Evolutionary conservation across 2,797 vertebrate species (phyloP), one percentile per base, ranked within the genome.

Genomic region (Gallinago nigripennis): DNA sequence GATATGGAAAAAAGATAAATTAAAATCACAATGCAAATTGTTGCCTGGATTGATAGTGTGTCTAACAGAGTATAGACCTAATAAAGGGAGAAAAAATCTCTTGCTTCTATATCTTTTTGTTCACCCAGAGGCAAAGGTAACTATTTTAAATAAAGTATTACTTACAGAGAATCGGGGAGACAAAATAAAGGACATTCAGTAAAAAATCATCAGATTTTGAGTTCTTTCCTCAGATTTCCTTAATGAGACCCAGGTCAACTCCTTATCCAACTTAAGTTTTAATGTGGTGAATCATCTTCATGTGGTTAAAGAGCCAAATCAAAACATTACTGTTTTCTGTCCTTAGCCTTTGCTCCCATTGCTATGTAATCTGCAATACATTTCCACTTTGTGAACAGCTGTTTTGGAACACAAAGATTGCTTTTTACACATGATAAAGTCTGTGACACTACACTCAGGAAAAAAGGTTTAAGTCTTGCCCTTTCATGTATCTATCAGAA

Each of bases 371-470:
- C 19, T 75, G 25, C 31, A 89, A 58, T 83, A 50, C 20, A 41
- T 88, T 95, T 95, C 71, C 58, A 90, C 77, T 90, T 88, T 48
- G 24, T 64, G 95, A 97, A 92, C 57, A 88, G 66, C 60, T 94
- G 70, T 76, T 96, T 82, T 70, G 76, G 41, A 82, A 91, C 77
- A 66, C 69, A 96, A 97, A 97, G 95, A 96, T 86, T 93, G 45
- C 54, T 95, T 93, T 95, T 94, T 92, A 77, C 45, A 80, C 53
- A 84, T 88, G 83, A 46, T 37, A 94, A 92, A 94, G 84, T 93
- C 65, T 84, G 27, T 95, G 83, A 95, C 94, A 96, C 39, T 86
- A 25, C 17, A 31, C 6, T 51, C 48, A 86, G 33, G 14, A 70
- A 90, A 82, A 76, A 72, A 58, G 8, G 12, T 79, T 79, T 71